Percentiles rank a stretch among this genome's conserved stretches.
Conservation (phyloP, 1,140 invertebrate species). For the Medauroidea extradentata region DNA sequence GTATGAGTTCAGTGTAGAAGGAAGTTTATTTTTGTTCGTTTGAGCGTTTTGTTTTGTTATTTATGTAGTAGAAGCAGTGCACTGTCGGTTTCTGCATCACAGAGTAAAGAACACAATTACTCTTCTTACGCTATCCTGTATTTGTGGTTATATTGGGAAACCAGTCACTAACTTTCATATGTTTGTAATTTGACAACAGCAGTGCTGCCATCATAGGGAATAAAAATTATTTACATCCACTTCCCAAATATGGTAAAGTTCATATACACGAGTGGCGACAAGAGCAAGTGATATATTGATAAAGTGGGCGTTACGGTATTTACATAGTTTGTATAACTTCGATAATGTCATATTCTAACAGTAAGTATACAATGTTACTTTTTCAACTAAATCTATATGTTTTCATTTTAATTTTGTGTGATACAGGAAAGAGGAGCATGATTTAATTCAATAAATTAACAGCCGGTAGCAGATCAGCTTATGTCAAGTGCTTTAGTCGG, state of each 20-base stretch:
- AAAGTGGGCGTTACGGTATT: constrained; percentile 4
- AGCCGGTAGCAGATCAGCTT: too few species aligned
- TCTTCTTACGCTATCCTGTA: too few species aligned
- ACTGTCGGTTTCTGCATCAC: too few species aligned
- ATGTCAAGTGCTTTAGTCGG: too few species aligned
- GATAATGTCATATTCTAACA: constrained; percentile 28
- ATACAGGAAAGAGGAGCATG: not conserved
- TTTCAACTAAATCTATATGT: constrained; percentile 1
- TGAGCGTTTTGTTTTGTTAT: too few species aligned
- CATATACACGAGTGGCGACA: too few species aligned
- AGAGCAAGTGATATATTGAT: too few species aligned
- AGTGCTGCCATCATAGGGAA: constrained; percentile 13
- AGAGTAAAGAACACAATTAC: too few species aligned
- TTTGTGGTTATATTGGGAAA: too few species aligned
- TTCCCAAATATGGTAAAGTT: constrained; percentile 21
- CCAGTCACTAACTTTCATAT: not conserved
- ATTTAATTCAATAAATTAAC: not conserved
- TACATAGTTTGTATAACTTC: not conserved
- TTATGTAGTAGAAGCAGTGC: too few species aligned
- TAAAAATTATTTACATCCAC: constrained; percentile 11
- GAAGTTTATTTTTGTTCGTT: too few species aligned
- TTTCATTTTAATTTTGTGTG: not conserved
- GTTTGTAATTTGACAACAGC: not conserved
- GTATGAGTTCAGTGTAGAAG: too few species aligned
- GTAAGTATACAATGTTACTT: constrained; percentile 20